phyloP scores from a whole-genome alignment of 2,888 invertebrate genomes.

The Latrodectus elegans region DNA sequence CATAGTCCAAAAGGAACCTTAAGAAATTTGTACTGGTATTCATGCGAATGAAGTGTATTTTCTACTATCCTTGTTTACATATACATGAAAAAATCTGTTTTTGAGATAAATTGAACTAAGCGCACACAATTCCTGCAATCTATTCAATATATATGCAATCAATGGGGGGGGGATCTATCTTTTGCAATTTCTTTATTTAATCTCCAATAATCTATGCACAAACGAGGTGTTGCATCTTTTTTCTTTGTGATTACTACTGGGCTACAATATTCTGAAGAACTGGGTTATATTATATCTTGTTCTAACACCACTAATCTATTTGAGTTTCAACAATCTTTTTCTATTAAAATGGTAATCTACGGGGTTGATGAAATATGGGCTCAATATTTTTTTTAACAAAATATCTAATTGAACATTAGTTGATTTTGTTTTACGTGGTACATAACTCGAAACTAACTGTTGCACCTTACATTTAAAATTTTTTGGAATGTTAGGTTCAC shows the following conservation, averaged over 20 bases:
- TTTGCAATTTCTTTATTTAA: constrained; percentile 17
- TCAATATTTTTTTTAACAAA: too few species aligned
- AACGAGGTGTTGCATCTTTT: constrained; percentile 4
- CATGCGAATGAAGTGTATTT: constrained; percentile 17
- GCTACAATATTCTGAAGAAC: too few species aligned
- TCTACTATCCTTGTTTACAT: neutral
- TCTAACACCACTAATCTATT: too few species aligned
- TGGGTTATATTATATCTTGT: too few species aligned
- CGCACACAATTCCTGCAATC: neutral
- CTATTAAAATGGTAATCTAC: too few species aligned
- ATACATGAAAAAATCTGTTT: constrained; percentile 31
- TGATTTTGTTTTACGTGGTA: too few species aligned
- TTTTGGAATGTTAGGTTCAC: too few species aligned
- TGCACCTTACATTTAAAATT: too few species aligned
- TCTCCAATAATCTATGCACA: constrained; percentile 41
- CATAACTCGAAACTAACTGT: too few species aligned
- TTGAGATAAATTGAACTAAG: constrained; percentile 30
- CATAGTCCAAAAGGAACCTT: neutral
- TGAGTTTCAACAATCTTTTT: too few species aligned
- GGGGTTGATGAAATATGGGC: too few species aligned
- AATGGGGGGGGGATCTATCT: constrained; percentile 19
- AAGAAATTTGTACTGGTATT: constrained; percentile 12
- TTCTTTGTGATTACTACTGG: constrained; percentile 27
- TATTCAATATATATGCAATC: constrained; percentile 24
- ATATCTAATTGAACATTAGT: too few species aligned